Evolutionary conservation across 2,113 vertebrate species (phyloP).

Genomic region (Anser brachyrhynchus): DNA sequence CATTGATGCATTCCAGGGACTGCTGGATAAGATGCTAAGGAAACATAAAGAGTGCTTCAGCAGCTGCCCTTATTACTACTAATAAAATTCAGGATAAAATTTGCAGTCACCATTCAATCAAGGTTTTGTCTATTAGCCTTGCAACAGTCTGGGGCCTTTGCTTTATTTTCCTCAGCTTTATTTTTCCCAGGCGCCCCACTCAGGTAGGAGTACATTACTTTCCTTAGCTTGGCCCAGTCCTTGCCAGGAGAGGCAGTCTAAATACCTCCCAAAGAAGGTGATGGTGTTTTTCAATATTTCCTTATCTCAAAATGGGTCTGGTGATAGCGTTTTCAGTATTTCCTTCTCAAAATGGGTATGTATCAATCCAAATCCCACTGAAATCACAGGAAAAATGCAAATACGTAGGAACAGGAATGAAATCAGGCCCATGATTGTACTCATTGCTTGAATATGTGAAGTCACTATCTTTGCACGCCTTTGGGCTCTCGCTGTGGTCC

Average conservation of each 20-base stretch:
- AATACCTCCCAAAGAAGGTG: not conserved
- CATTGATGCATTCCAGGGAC: not conserved
- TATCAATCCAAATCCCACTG: not conserved
- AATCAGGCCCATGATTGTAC: not conserved
- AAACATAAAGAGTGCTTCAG: not conserved
- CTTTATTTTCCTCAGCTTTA: not conserved
- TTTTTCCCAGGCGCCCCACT: not conserved
- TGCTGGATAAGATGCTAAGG: not conserved
- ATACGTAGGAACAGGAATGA: not conserved
- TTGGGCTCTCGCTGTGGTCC: not conserved
- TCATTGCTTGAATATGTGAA: not conserved
- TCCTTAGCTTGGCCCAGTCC: not conserved
- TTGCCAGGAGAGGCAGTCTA: not conserved
- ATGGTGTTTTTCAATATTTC: not conserved
- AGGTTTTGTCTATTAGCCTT: not conserved
- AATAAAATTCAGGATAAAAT: constrained; percentile 22
- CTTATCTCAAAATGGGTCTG: not conserved
- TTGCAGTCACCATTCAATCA: not conserved
- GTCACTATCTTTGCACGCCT: not conserved
- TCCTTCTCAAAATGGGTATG: not conserved
- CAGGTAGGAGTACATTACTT: not conserved
- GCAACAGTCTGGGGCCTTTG: not conserved
- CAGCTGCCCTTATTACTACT: not conserved
- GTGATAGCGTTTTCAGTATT: not conserved
- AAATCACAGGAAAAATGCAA: not conserved